Evolutionary conservation across 2,888 invertebrate species (phyloP).

Genomic region (Lasioglossum morio): DNA sequence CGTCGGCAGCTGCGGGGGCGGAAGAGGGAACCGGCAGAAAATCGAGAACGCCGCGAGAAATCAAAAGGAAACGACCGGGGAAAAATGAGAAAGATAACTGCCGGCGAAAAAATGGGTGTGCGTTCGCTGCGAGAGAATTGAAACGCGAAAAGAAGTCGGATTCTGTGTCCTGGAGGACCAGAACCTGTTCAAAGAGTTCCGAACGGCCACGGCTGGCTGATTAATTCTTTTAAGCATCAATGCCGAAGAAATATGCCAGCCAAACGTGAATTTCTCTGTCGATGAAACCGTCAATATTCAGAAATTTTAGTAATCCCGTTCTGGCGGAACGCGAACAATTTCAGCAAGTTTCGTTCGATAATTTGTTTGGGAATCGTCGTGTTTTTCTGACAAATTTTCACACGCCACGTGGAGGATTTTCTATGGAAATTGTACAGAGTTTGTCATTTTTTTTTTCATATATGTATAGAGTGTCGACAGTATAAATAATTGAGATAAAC

Average conservation of each 20-base stretch:
- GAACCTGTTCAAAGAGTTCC: not conserved
- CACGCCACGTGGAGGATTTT: not conserved
- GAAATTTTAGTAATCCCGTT: not conserved
- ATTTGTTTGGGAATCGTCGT: not conserved
- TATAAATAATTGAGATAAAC: conserved; percentile 3
- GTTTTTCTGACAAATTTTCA: not conserved
- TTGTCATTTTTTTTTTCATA: not conserved
- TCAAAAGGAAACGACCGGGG: not conserved
- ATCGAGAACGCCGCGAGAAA: conserved; percentile 7
- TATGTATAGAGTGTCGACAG: not conserved
- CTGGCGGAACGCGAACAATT: not conserved
- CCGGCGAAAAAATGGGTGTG: not conserved
- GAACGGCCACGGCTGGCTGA: not conserved
- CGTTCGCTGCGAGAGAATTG: not conserved
- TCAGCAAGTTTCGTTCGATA: not conserved
- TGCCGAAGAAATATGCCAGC: not conserved
- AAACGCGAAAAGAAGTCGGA: not conserved
- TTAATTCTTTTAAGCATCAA: not conserved
- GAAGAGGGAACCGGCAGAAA: not conserved
- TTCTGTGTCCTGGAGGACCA: not conserved
- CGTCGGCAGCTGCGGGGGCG: not conserved
- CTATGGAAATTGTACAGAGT: not conserved
- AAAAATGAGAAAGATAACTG: not conserved
- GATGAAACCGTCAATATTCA: not conserved
- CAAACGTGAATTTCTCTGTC: not conserved